phyloP scores from a whole-genome alignment of 2,888 invertebrate species.

The Andricus curvator region DNA sequence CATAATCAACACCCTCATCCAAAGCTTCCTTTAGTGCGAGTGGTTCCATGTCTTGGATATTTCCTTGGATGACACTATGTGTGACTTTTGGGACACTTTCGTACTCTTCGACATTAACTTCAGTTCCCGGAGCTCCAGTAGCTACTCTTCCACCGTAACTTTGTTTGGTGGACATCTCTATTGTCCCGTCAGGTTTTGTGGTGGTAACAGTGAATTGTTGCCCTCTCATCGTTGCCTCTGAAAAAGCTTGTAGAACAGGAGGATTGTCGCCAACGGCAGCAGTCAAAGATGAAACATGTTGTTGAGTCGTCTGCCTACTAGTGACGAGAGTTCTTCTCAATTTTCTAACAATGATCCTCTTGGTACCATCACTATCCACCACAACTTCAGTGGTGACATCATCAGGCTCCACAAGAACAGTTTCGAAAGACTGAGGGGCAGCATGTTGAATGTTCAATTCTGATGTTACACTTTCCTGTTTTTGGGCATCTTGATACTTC shows the following conservation, averaged over 20 bases:
- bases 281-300: constrained; percentile 81
- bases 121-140: constrained; percentile 83
- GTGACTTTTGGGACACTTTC: constrained; percentile 83
- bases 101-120: constrained; percentile 84
- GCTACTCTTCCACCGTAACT: constrained; percentile 84
- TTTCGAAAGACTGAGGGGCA: constrained; percentile 88
- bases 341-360: constrained; percentile 88
- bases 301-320: constrained; percentile 83
- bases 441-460: constrained; percentile 87
- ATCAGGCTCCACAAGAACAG: constrained; percentile 89
- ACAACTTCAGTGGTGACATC: constrained; percentile 90
- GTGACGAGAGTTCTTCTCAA: constrained; percentile 84
- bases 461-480: constrained; percentile 81
- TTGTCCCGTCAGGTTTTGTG: constrained; percentile 81
- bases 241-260: constrained; percentile 83
- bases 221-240: constrained; percentile 85
- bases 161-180: constrained; percentile 82
- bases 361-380: constrained; percentile 89
- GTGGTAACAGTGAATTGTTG: constrained; percentile 83
- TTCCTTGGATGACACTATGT: constrained; percentile 81
- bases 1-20: constrained; percentile 64
- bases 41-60: constrained; percentile 79
- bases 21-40: constrained; percentile 75
- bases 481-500: constrained; percentile 82
- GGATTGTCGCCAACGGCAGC: constrained; percentile 81